phyloP scores from a whole-genome alignment of 2,797 vertebrate species.

The Gorsachius magnificus region DNA sequence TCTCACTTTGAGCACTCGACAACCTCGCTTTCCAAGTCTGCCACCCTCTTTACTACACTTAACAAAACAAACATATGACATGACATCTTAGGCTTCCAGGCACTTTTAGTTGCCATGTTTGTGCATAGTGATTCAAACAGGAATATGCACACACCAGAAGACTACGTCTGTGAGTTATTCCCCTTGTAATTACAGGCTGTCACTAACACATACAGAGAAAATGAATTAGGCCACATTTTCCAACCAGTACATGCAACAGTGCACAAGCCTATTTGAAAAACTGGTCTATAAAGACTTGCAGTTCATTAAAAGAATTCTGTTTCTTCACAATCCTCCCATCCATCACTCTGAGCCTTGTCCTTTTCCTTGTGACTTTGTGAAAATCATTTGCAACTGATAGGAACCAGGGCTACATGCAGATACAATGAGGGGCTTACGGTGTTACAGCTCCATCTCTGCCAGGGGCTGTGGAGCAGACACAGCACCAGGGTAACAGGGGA shows the following conservation, averaged over 20 bases:
- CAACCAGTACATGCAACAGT: background rate
- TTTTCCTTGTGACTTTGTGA: background rate
- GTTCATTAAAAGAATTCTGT: conserved; percentile 3
- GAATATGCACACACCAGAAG: background rate
- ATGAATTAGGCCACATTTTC: background rate
- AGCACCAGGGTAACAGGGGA: background rate
- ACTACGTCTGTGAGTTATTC: background rate
- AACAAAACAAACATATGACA: background rate
- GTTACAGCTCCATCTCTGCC: background rate
- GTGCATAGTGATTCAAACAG: background rate
- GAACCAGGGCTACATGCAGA: background rate
- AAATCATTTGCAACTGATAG: background rate
- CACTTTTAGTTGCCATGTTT: background rate
- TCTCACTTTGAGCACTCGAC: background rate
- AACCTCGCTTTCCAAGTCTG: background rate
- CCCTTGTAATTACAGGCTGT: background rate
- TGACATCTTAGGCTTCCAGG: background rate
- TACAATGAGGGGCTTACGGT: background rate
- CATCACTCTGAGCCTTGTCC: background rate
- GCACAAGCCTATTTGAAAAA: conserved; percentile 8
- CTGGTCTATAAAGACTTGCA: background rate
- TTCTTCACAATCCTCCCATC: background rate
- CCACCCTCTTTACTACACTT: background rate
- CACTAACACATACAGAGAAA: background rate
- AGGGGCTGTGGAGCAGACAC: background rate